A percentile compares a stretch with the other conserved stretches of the same genome.
phyloP scores from a whole-genome alignment of 2,888 invertebrate genomes.

The Cantharis lateralis region DNA sequence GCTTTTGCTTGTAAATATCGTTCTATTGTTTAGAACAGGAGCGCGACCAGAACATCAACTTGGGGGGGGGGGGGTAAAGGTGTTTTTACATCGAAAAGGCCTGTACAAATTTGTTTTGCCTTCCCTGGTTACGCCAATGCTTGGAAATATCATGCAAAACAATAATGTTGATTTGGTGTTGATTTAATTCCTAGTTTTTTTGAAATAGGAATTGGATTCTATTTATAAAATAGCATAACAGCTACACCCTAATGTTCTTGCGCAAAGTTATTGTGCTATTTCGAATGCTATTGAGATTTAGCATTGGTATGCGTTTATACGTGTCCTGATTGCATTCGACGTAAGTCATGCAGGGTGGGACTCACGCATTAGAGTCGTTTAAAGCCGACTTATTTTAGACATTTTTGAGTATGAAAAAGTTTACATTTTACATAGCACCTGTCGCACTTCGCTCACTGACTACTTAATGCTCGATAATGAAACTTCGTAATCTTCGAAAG shows the following conservation, averaged over 20 bases:
- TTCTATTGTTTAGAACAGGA: no score
- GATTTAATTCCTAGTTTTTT: not conserved
- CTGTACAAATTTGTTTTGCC: no score
- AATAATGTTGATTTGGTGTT: no score
- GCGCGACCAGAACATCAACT: no score
- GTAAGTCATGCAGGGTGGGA: slow-evolving; percentile 19
- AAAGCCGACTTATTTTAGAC: slow-evolving; percentile 13
- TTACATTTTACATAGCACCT: slow-evolving; percentile 8
- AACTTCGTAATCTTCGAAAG: not conserved
- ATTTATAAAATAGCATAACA: not conserved
- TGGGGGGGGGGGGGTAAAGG: no score
- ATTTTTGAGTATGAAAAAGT: not conserved
- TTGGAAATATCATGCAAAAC: no score
- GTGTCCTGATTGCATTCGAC: slow-evolving; percentile 20
- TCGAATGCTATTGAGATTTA: not conserved
- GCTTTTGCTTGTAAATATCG: no score
- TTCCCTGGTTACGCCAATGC: no score
- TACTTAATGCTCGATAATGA: slow-evolving; percentile 12
- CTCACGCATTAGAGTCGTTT: slow-evolving; percentile 17
- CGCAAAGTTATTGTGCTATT: not conserved
- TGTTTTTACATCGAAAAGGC: no score
- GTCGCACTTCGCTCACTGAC: slow-evolving; percentile 15
- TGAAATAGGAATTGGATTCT: not conserved
- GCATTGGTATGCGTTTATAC: not conserved
- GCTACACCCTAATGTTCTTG: not conserved